These are phyloP conservation scores for Phenganax subtilis DNA, from an alignment of 92 coral and sea anemone genomes.

Conservation along the genomic window DNA sequence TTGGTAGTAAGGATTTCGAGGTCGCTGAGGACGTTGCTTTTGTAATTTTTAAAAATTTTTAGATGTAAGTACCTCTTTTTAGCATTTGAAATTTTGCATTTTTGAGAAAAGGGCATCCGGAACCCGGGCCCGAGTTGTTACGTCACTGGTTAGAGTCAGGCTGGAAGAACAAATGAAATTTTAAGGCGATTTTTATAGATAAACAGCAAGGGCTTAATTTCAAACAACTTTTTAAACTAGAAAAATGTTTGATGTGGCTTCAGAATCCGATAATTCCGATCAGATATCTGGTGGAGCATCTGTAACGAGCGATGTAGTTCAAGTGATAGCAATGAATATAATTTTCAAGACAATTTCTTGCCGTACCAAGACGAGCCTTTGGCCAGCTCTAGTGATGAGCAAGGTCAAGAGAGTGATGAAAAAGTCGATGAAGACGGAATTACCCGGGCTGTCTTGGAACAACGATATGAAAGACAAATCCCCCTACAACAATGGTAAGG, in stretches of 20 bases:
- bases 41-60: not conserved
- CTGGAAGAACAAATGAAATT: not conserved
- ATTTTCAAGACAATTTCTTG: constrained; percentile 2
- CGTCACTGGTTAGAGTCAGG: constrained; percentile 22
- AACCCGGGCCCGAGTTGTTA: constrained; percentile 11
- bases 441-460: constrained; percentile 13
- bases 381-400: constrained; percentile 12
- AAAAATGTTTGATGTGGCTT: constrained; percentile 10
- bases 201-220: too few species aligned
- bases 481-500: constrained; percentile 20
- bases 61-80: not conserved
- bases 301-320: constrained; percentile 10
- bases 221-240: not conserved
- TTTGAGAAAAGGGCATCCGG: not conserved
- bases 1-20: too few species aligned
- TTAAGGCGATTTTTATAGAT: not conserved
- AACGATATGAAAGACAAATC: constrained; percentile 6
- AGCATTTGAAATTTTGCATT: not conserved
- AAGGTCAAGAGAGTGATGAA: constrained; percentile 1
- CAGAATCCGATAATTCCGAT: constrained; percentile 17
- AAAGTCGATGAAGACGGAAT: constrained; percentile 12
- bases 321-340: constrained; percentile 13
- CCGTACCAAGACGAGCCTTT: not conserved
- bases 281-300: constrained; percentile 15
- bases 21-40: not conserved